phyloP scores from a whole-genome alignment of 2,113 vertebrate genomes.

The Hystrix brachyura region DNA sequence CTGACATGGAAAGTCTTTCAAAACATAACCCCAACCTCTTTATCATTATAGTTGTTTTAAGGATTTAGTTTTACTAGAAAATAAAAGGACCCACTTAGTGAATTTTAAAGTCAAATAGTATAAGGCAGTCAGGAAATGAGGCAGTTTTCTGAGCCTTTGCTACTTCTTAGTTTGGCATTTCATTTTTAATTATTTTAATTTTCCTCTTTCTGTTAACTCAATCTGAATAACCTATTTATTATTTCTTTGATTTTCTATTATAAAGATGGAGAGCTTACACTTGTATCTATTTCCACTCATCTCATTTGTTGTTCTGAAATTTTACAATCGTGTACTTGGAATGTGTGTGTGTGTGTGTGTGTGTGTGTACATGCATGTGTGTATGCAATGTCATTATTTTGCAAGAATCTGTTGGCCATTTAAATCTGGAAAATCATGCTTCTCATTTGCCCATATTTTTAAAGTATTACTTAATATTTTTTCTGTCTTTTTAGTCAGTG shows the following conservation, averaged over 20 bases:
- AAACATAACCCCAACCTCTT: background rate
- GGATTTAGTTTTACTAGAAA: background rate
- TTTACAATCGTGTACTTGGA: background rate
- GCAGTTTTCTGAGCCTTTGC: background rate
- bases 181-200: background rate
- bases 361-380: no score
- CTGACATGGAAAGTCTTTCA: background rate
- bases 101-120: background rate
- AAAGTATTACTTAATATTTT: background rate
- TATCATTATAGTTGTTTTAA: background rate
- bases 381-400: background rate
- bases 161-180: background rate
- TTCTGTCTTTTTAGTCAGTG: background rate
- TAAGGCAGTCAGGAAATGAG: background rate
- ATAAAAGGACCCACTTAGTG: background rate
- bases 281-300: background rate
- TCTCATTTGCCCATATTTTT: background rate
- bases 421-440: background rate
- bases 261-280: background rate
- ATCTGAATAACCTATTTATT: background rate
- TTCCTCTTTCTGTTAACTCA: background rate
- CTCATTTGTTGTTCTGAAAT: background rate
- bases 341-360: background rate
- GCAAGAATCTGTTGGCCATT: background rate
- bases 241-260: background rate